A percentile compares a stretch with the other conserved stretches of the same genome.
phyloP scores from a whole-genome alignment of 64 coral and sea anemone genomes.

The Stylophora pistillata region DNA sequence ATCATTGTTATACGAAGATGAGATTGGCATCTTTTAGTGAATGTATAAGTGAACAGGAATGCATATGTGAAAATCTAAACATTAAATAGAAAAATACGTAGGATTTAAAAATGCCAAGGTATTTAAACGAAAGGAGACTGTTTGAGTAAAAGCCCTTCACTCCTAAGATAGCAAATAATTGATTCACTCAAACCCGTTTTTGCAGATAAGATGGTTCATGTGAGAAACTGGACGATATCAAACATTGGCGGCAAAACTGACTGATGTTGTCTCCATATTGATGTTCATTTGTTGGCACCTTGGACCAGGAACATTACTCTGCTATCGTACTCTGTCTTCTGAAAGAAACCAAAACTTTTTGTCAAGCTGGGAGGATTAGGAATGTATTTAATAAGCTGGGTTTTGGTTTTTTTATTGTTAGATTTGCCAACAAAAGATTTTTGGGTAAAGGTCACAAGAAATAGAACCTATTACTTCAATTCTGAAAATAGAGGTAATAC shows the following conservation, averaged over 20 bases:
- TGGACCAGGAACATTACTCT: constrained; percentile 76
- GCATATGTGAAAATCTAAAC: too few species aligned
- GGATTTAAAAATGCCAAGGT: too few species aligned
- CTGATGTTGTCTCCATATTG: constrained; percentile 85
- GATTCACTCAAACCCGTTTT: constrained; percentile 88
- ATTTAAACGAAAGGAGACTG: too few species aligned
- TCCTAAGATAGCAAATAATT: too few species aligned
- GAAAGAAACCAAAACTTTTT: constrained; percentile 60
- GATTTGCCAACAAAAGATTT: constrained; percentile 88
- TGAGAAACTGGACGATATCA: constrained; percentile 86
- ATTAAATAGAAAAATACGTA: too few species aligned
- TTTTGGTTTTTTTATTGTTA: constrained; percentile 80
- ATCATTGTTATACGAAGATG: too few species aligned
- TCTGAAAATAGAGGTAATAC: too few species aligned
- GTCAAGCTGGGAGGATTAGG: constrained; percentile 76
- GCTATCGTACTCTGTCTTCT: constrained; percentile 47
- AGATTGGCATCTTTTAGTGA: too few species aligned
- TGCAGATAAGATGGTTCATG: constrained; percentile 94
- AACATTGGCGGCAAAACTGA: constrained; percentile 72
- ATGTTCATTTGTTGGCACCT: constrained; percentile 81
- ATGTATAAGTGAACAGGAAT: too few species aligned
- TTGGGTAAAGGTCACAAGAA: constrained; percentile 47
- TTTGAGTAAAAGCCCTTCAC: too few species aligned
- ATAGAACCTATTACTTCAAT: too few species aligned
- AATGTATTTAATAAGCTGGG: constrained; percentile 78